These are phyloP conservation scores for Piscicola geometra DNA, from an alignment of 2,888 invertebrate species.

Conservation along the genomic window DNA sequence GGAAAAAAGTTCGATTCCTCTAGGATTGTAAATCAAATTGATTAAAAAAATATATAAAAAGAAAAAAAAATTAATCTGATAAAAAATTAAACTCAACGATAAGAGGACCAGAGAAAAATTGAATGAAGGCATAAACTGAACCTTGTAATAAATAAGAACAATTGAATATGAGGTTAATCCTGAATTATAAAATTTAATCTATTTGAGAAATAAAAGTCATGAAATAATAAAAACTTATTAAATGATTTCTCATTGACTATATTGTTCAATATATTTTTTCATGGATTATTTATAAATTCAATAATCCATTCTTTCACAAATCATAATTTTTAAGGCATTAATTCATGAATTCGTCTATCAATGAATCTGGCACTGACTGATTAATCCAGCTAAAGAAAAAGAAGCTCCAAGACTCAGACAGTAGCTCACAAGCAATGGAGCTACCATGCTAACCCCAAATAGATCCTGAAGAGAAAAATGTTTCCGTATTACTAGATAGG, in stretches of 20 bases:
- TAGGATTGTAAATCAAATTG: background rate
- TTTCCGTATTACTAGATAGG: too few species aligned
- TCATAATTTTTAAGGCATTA: too few species aligned
- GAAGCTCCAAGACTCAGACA: constrained; percentile 51
- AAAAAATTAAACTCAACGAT: constrained; percentile 47
- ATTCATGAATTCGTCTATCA: too few species aligned
- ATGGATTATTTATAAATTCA: too few species aligned
- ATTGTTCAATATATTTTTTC: too few species aligned
- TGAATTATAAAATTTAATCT: too few species aligned
- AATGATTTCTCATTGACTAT: too few species aligned
- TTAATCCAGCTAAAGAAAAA: constrained; percentile 49
- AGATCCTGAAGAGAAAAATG: constrained; percentile 49
- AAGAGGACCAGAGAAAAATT: constrained; percentile 53
- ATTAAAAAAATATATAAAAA: background rate
- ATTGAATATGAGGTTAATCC: too few species aligned
- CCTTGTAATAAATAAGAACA: constrained; percentile 46
- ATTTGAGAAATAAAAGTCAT: too few species aligned
- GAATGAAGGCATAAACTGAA: constrained; percentile 54
- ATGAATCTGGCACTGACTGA: constrained; percentile 46
- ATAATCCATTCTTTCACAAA: too few species aligned
- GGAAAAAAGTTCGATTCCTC: background rate
- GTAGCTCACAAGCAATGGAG: constrained; percentile 51
- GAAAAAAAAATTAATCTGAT: background rate
- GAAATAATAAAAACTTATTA: too few species aligned
- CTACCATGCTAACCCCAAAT: constrained; percentile 54